Base-by-base conservation (phyloP, 2,888 invertebrate genomes). In the Hypselothyrea guttata region DNA sequence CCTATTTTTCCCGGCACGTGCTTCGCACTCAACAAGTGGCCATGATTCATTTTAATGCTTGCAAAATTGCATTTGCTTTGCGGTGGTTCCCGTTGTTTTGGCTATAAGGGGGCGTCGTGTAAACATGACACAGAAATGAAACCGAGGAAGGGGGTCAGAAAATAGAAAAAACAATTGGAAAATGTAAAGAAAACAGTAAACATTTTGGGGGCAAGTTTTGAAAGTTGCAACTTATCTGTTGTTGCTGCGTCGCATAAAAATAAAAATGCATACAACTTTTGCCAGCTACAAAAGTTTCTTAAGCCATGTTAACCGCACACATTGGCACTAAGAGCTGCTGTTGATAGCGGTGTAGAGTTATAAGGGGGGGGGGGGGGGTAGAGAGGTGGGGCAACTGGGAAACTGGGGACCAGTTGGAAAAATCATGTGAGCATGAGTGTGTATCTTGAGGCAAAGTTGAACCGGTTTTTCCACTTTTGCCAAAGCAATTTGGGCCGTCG, bases 211-310 rank as follows among this genome's bases (percentile, higher is more conserved):
- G 61, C 76, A 84, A 81, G 82, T 81, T 81, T 84, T 82, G 74
- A 86, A 81, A 81, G 82, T 81, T 86, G 86, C 84, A 81, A 81
- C 84, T 86, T 81, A 81, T 81, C 81, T 86, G 81, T 81, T 81
- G 86, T 81, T 71, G 71, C 67, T 59, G 27, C 28, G 47, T 52
- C 42, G 37, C 47, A 49, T 18, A 35, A 12, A 13, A 7, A 13
- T n/a, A 48, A 45, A 48, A 45, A 53, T 7, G 13, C 30, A 31
- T 8, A 38, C 49, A 69, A 49, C 37, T 55, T 66, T 70, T 16
- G 12, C 38, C 22, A 28, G 5, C 35, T 37, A 56, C 73, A 71
- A 81, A 81, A 81, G 86, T 86, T 81, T 86, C 86, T 81, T 81
- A 84, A 86, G 86, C 78, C 81, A 81, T 81, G 81, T 81, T 84